Percentiles rank a stretch among this genome's conserved stretches.
These are phyloP conservation scores for Monopterus albus DNA, from an alignment of 2,113 vertebrate species.

Conservation along the genomic window DNA sequence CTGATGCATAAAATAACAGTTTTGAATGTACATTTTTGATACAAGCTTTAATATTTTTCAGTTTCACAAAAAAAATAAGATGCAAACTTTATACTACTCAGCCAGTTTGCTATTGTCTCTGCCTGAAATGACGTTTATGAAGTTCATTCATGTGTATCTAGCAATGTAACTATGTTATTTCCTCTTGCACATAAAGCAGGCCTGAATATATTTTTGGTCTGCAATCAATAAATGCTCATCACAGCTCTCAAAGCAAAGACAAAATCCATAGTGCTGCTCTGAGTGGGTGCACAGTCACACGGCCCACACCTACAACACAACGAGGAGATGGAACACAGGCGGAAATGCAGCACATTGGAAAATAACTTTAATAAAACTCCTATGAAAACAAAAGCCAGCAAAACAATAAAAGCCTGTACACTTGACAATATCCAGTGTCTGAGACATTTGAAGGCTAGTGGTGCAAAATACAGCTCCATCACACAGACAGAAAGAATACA, in stretches of 20 bases:
- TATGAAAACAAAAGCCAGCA: constrained; percentile 74
- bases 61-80: no score
- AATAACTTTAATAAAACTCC: constrained; percentile 82
- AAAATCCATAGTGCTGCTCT: background rate
- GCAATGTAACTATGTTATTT: background rate
- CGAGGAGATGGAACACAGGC: background rate
- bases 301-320: constrained; percentile 7
- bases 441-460: constrained; percentile 73
- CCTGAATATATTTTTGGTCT: constrained; percentile 10
- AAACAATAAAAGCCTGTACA: constrained; percentile 79
- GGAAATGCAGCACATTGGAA: constrained; percentile 58
- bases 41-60: background rate
- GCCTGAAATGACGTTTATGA: no score
- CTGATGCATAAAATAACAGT: no score
- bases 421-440: constrained; percentile 81
- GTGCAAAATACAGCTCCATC: constrained; percentile 68
- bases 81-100: no score
- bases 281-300: constrained; percentile 6
- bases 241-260: background rate
- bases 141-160: background rate
- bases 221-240: constrained; percentile 12
- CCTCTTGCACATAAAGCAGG: background rate
- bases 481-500: constrained; percentile 62
- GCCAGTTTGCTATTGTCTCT: no score
- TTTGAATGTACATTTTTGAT: background rate